phyloP scores from a whole-genome alignment of 2,113 vertebrate species.

The Penelope pileata region DNA sequence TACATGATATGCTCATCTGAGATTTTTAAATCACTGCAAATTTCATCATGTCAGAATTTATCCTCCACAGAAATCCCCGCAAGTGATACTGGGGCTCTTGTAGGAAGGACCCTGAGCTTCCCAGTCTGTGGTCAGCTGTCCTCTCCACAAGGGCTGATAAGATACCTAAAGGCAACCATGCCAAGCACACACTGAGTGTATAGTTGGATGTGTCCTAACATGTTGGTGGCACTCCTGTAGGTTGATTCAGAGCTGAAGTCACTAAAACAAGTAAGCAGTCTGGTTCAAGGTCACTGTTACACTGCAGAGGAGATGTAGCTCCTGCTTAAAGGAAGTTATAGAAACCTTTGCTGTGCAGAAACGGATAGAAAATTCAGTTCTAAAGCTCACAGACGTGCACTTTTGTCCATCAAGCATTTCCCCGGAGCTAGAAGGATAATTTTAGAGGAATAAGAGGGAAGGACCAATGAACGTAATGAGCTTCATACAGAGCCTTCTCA shows the following conservation, averaged over 20 bases:
- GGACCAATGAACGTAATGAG: background rate
- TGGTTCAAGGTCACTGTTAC: background rate
- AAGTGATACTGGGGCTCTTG: rapidly evolving
- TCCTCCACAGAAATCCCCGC: background rate
- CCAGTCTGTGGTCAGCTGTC: background rate
- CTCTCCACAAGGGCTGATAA: background rate
- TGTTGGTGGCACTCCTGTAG: background rate
- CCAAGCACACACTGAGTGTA: background rate
- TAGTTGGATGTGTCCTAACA: background rate
- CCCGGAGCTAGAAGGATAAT: background rate
- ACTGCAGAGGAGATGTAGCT: background rate
- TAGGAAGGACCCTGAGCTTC: background rate
- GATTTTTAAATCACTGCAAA: background rate
- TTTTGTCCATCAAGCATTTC: background rate
- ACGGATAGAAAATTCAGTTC: background rate
- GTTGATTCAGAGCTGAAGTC: background rate
- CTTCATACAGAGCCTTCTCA: background rate
- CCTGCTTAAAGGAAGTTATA: background rate
- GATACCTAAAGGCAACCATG: background rate
- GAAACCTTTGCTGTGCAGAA: background rate
- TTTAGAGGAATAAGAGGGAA: background rate
- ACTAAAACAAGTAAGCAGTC: background rate
- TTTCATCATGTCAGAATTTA: background rate
- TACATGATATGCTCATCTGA: background rate
- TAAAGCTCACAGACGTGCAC: background rate